Percentiles rank a stretch among this genome's conserved stretches.
These are phyloP conservation scores for Myotis brandtii DNA, from an alignment of 2,113 vertebrate species.

Conservation along the genomic window DNA sequence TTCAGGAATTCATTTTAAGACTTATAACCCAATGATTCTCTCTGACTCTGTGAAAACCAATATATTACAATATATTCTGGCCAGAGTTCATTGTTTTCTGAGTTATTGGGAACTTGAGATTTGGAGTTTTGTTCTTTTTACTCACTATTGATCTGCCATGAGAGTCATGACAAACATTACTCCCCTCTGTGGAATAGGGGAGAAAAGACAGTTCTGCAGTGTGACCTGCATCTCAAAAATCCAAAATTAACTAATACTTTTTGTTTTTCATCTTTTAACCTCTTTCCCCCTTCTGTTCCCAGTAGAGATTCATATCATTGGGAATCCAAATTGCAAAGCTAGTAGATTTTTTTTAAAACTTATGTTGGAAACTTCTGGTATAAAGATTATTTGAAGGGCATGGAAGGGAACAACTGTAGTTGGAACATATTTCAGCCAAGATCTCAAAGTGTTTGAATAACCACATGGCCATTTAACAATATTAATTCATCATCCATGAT, in stretches of 20 bases:
- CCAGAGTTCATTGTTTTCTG: background rate
- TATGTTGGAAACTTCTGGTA: background rate
- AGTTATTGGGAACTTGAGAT: background rate
- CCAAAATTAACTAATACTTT: slow-evolving; percentile 26
- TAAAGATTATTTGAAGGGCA: slow-evolving; percentile 39
- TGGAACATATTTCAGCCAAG: slow-evolving; percentile 8
- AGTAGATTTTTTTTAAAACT: background rate
- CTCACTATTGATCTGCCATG: background rate
- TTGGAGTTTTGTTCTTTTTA: slow-evolving; percentile 47
- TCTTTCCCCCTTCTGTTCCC: background rate
- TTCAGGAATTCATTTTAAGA: background rate
- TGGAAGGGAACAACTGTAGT: background rate
- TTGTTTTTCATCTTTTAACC: background rate
- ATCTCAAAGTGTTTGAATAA: slow-evolving; percentile 27
- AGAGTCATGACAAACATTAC: slow-evolving; percentile 33
- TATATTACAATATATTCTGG: background rate
- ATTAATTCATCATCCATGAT: background rate
- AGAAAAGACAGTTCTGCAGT: background rate
- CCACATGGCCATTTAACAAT: background rate
- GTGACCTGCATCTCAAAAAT: background rate
- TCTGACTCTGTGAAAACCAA: background rate
- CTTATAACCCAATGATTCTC: background rate
- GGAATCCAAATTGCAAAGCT: background rate
- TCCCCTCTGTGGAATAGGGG: background rate
- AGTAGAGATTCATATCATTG: background rate